These are phyloP conservation scores for Upupa epops DNA, from an alignment of 2,113 vertebrate genomes.

Conservation along the genomic window DNA sequence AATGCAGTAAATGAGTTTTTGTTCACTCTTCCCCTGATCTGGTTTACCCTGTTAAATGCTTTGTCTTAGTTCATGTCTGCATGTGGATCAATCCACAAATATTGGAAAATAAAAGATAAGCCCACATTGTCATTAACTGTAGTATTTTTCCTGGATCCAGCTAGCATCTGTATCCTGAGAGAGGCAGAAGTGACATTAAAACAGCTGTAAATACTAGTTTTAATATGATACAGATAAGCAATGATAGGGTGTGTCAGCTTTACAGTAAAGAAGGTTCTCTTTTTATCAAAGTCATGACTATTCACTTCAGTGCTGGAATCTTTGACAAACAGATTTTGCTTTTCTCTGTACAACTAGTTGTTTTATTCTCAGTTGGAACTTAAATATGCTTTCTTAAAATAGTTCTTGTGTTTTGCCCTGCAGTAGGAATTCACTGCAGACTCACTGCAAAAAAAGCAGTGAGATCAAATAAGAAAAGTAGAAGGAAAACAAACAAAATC, in stretches of 20 bases:
- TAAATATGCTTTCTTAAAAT: background rate
- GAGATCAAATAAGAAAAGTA: background rate
- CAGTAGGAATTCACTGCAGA: background rate
- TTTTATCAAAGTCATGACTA: background rate
- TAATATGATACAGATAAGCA: background rate
- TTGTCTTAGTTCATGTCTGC: background rate
- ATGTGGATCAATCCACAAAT: background rate
- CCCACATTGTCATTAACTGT: background rate
- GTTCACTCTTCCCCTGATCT: accelerated
- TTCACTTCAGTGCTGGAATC: background rate
- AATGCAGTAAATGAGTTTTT: background rate
- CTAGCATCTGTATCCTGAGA: background rate
- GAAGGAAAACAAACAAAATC: background rate
- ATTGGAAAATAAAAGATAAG: background rate
- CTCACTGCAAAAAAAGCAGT: background rate
- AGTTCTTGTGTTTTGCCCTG: background rate
- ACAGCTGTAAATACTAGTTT: background rate
- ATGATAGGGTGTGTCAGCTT: background rate
- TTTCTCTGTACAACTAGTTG: background rate
- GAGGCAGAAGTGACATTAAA: background rate
- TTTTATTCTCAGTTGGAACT: background rate
- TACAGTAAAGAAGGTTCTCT: background rate
- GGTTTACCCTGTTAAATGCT: background rate
- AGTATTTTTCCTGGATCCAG: background rate
- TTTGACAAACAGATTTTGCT: background rate